Base-by-base conservation (phyloP, 2,797 vertebrate species). In the Ctenochaetus hawaiiensis region DNA sequence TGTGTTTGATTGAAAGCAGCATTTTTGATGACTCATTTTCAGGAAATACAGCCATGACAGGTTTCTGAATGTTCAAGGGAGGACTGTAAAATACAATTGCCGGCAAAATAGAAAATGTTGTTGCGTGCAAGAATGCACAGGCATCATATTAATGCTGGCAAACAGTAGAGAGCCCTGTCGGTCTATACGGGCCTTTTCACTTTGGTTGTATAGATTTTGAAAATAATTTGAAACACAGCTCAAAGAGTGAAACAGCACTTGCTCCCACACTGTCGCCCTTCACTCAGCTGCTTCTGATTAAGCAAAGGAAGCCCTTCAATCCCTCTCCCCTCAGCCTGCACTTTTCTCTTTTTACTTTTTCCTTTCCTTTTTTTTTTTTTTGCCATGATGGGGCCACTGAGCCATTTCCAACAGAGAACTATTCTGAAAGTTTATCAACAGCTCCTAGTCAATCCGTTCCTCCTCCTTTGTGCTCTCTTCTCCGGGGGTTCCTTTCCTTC, bases 391-490 rank as follows among this genome's bases (percentile, higher is more conserved):
- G 71, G 88, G 80, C 63, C 47, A 16, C 83, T 16, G 76, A 89
- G 69, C 71, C 10, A 52, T 68, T 82, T 75, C 88, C 87, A 90
- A 93, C 92, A 94, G 75, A 92, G 90, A 88, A 83, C 88, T 85
- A 90, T 90, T 90, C 84, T 93, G 80, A 79, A 81, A 93, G 91
- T 94, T 94, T 86, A 94, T 94, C 90, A 95, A 93, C 91, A 92
- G 59, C 81, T 72, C 67, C 66, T 88, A 91, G 71, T 87, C 88
- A 91, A 84, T 76, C 83, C 81, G 64, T 85, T 84, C 14, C n/a
- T 78, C 57, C 81, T 67, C 74, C 67, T 92, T 94, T 95, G 92
- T 94, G 81, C 84, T 78, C 80, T 45, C 75, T 82, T 82, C 81
- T 72, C 57, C 51, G 58, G 75, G 48, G 81, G 30, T 34, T 73